A percentile compares a stretch with the other conserved stretches of the same genome.
These are phyloP conservation scores for Lordiphosa stackelbergi DNA, from an alignment of 1,140 invertebrate species.

Conservation along the genomic window DNA sequence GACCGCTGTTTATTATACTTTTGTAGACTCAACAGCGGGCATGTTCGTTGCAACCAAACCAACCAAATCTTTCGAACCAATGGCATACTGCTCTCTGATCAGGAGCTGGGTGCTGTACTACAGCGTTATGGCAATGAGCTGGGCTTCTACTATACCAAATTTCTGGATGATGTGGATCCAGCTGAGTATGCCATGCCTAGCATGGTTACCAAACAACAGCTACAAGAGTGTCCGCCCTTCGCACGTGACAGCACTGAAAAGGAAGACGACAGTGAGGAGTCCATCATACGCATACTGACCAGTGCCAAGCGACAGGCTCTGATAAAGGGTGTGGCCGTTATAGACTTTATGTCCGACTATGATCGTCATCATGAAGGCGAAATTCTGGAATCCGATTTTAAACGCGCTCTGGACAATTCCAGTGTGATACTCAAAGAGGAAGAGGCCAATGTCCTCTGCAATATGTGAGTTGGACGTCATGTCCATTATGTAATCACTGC, in stretches of 20 bases:
- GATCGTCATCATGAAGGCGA: conserved; percentile 81
- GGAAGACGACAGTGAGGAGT: conserved; percentile 76
- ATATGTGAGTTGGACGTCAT: conserved; percentile 37
- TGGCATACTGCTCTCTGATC: conserved; percentile 81
- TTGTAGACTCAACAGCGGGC: conserved; percentile 82
- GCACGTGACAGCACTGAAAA: conserved; percentile 20
- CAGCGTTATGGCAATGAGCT: conserved; percentile 82
- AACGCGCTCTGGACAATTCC: conserved; percentile 80
- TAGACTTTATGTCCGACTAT: conserved; percentile 82
- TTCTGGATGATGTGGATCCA: conserved; percentile 80
- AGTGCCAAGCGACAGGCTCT: conserved; percentile 85
- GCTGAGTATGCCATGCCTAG: conserved; percentile 68
- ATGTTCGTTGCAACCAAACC: conserved; percentile 83
- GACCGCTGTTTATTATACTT: neutral
- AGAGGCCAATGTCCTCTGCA: conserved; percentile 48
- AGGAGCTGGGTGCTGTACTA: conserved; percentile 83
- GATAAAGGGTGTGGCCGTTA: conserved; percentile 81
- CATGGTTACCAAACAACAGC: conserved; percentile 45
- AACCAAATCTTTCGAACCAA: conserved; percentile 82
- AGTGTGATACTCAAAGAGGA: conserved; percentile 79
- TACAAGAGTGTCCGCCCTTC: conserved; percentile 51
- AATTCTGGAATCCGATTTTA: conserved; percentile 82
- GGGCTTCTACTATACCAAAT: conserved; percentile 84
- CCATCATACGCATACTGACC: conserved; percentile 83
- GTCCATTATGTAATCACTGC: neutral